Evolutionary conservation across 2,797 vertebrate species (phyloP).

Genomic region (Chanos chanos): DNA sequence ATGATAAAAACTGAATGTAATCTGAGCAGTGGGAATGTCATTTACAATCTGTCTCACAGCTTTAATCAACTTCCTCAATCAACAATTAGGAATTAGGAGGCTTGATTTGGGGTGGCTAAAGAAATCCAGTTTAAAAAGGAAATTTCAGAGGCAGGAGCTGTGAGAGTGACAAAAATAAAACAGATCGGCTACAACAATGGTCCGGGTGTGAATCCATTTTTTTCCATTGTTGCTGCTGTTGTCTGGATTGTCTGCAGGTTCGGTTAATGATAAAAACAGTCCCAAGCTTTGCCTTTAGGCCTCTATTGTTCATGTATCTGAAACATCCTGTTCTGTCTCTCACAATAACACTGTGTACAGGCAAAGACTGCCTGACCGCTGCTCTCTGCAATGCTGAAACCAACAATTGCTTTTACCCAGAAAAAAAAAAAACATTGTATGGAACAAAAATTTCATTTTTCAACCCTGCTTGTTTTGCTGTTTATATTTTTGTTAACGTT

Average conservation of each 20-base stretch:
- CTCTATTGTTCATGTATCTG: conserved; percentile 44
- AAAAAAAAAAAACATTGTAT: too few relatives aligned
- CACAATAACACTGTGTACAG: conserved; percentile 22
- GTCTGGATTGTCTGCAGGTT: conserved; percentile 26
- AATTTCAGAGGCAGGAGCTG: conserved; percentile 12
- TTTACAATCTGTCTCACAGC: too few relatives aligned
- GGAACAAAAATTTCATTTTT: too few relatives aligned
- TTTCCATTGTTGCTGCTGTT: conserved; percentile 43
- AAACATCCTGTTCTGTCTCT: conserved; percentile 43
- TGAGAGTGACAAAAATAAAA: conserved; percentile 31
- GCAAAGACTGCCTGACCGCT: conserved; percentile 26
- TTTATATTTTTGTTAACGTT: too few relatives aligned
- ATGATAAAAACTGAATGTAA: conserved; percentile 52
- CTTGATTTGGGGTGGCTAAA: too few relatives aligned
- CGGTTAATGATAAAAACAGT: conserved; percentile 48
- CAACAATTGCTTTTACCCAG: too few relatives aligned
- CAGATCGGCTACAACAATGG: conserved; percentile 18
- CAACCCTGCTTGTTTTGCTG: too few relatives aligned
- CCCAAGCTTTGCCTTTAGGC: conserved; percentile 40
- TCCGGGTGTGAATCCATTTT: conserved; percentile 25
- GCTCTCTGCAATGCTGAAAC: conserved; percentile 8
- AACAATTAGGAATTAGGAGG: too few relatives aligned
- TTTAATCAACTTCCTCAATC: too few relatives aligned
- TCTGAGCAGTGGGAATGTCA: conserved; percentile 1
- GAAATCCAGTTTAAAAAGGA: background rate